Evolutionary conservation across 2,888 invertebrate species (phyloP).

Genomic region (Lasioglossum marginatum): DNA sequence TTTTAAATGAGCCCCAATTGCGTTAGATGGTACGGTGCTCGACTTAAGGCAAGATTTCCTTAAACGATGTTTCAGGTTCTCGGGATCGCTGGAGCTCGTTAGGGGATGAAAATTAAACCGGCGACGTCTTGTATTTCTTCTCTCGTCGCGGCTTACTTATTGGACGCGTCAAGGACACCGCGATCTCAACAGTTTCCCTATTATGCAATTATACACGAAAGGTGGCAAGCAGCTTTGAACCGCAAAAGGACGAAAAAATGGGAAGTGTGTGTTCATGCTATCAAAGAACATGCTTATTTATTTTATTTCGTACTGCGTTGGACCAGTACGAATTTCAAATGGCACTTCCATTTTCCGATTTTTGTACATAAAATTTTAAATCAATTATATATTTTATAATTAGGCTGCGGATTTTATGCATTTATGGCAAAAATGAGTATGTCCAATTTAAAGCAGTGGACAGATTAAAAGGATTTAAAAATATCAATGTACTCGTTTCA

Average conservation of each 20-base stretch:
- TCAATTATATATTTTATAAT: too few species aligned
- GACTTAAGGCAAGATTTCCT: conserved; percentile 79
- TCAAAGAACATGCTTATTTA: background rate
- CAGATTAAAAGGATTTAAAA: too few species aligned
- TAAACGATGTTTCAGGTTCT: conserved; percentile 77
- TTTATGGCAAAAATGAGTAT: too few species aligned
- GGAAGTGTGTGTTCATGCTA: background rate
- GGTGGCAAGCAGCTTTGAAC: background rate
- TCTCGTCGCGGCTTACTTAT: conserved; percentile 37
- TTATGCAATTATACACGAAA: background rate
- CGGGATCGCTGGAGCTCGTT: conserved; percentile 60
- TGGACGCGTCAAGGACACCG: conserved; percentile 31
- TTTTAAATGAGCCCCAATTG: conserved; percentile 84
- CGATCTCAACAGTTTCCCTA: background rate
- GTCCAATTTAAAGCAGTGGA: too few species aligned
- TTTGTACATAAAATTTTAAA: too few species aligned
- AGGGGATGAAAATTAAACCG: conserved; percentile 68
- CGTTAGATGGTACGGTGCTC: conserved; percentile 78
- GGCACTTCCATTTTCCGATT: too few species aligned
- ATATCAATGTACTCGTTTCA: too few species aligned
- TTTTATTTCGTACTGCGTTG: too few species aligned
- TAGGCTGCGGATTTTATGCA: too few species aligned
- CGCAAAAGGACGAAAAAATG: background rate
- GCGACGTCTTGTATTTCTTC: conserved; percentile 50
- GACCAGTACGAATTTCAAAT: too few species aligned